phyloP scores from a whole-genome alignment of 2,113 vertebrate species.

The Psittacara wagleri region DNA sequence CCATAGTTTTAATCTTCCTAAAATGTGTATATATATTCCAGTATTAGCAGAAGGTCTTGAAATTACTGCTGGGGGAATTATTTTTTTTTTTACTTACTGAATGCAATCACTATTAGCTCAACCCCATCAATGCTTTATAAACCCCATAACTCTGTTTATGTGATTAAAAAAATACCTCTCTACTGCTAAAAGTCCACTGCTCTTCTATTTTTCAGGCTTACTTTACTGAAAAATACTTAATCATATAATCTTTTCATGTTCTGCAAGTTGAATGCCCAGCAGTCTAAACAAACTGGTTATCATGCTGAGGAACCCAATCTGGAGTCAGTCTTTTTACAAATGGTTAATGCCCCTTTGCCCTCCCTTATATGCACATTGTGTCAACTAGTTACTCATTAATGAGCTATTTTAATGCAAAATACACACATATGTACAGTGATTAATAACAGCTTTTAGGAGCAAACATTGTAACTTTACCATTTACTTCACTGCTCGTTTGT shows the following conservation, averaged over 20 bases:
- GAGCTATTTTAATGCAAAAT: not conserved
- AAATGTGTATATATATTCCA: slow-evolving; percentile 7
- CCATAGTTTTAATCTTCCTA: slow-evolving; percentile 12
- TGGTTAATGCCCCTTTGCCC: not conserved
- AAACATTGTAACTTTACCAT: not conserved
- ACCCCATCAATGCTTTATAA: not conserved
- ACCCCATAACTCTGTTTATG: not conserved
- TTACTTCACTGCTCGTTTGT: not conserved
- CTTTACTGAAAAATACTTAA: not conserved
- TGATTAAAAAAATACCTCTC: not conserved
- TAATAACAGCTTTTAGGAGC: not conserved
- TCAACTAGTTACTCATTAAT: not conserved
- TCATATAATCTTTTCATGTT: not conserved
- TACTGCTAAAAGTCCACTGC: not conserved
- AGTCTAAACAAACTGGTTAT: not conserved
- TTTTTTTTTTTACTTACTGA: not conserved
- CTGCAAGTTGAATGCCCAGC: not conserved
- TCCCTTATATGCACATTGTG: not conserved
- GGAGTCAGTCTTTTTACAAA: not conserved
- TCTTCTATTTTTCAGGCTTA: not conserved
- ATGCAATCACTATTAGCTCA: not conserved
- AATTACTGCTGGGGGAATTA: not conserved
- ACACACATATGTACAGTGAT: not conserved
- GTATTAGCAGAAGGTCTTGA: not conserved
- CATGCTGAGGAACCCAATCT: not conserved